These are phyloP conservation scores for Meloe dianella DNA, from an alignment of 2,888 invertebrate species.

Conservation along the genomic window DNA sequence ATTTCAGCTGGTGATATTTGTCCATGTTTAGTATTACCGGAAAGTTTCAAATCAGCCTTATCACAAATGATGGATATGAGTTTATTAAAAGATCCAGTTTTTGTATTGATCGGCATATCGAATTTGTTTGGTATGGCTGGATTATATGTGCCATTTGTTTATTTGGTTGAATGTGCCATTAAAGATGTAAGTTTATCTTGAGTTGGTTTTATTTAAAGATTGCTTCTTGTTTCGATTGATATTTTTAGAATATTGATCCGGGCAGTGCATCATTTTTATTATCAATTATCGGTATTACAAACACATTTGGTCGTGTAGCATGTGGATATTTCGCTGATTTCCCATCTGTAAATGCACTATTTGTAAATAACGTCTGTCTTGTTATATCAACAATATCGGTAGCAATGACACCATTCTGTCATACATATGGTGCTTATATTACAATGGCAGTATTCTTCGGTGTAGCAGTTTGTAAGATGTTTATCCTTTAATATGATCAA, in stretches of 20 bases:
- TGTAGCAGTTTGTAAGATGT: constrained; percentile 87
- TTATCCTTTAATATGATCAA: not conserved
- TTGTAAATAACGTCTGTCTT: constrained; percentile 93
- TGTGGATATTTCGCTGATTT: constrained; percentile 93
- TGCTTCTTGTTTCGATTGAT: constrained; percentile 13
- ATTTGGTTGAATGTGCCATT: constrained; percentile 83
- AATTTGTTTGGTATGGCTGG: constrained; percentile 98
- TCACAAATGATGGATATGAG: constrained; percentile 91
- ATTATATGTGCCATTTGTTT: constrained; percentile 95
- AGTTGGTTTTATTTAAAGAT: not conserved
- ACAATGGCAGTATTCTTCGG: constrained; percentile 88
- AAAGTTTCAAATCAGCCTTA: constrained; percentile 82
- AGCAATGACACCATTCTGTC: constrained; percentile 82
- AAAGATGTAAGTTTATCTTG: constrained; percentile 65
- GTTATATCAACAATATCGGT: constrained; percentile 88
- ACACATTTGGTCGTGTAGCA: constrained; percentile 88
- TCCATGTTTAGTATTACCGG: constrained; percentile 78
- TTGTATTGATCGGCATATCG: constrained; percentile 90
- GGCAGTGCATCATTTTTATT: constrained; percentile 76
- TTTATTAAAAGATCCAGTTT: constrained; percentile 85
- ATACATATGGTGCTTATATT: constrained; percentile 76
- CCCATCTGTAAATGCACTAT: constrained; percentile 87
- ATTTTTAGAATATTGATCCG: constrained; percentile 72
- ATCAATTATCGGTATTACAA: constrained; percentile 90
- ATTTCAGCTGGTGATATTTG: constrained; percentile 76